phyloP scores from a whole-genome alignment of 2,888 invertebrate species.

The Deroplatys truncata region DNA sequence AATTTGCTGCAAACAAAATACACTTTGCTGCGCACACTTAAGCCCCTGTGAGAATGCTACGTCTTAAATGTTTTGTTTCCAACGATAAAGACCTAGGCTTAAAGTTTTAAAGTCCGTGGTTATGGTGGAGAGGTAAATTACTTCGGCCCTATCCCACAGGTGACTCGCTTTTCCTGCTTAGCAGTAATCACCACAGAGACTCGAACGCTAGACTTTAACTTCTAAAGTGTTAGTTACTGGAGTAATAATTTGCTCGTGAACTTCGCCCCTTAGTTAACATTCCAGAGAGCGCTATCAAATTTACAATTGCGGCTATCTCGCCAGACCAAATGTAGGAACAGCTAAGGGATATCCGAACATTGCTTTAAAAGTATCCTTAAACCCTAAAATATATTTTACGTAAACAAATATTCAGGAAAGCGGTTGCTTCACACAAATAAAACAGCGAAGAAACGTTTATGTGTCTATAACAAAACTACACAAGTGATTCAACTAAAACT shows the following conservation, averaged over 20 bases:
- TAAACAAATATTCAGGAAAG: background rate
- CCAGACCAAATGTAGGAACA: background rate
- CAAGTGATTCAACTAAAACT: too few species aligned
- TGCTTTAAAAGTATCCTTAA: background rate
- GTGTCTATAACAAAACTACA: too few species aligned
- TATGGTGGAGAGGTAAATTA: background rate
- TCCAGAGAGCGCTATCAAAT: background rate
- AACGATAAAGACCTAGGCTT: background rate
- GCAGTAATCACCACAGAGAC: background rate
- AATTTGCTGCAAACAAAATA: background rate
- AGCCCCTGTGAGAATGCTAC: background rate
- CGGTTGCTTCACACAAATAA: too few species aligned
- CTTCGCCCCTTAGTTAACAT: background rate
- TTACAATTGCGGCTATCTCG: background rate
- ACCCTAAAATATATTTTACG: background rate
- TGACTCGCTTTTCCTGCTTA: background rate
- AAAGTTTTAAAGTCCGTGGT: background rate
- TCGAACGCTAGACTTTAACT: background rate
- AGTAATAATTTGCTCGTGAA: background rate
- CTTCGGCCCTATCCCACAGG: background rate
- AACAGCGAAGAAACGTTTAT: too few species aligned
- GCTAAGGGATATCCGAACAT: background rate
- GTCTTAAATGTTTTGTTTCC: background rate
- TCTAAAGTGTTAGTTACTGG: background rate
- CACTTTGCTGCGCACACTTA: background rate